Evolutionary conservation across 37 sponge, comb jelly and placozoan genomes (phyloP), one percentile per base, ranked within the genome.

Genomic region (Beroe forskalii): DNA sequence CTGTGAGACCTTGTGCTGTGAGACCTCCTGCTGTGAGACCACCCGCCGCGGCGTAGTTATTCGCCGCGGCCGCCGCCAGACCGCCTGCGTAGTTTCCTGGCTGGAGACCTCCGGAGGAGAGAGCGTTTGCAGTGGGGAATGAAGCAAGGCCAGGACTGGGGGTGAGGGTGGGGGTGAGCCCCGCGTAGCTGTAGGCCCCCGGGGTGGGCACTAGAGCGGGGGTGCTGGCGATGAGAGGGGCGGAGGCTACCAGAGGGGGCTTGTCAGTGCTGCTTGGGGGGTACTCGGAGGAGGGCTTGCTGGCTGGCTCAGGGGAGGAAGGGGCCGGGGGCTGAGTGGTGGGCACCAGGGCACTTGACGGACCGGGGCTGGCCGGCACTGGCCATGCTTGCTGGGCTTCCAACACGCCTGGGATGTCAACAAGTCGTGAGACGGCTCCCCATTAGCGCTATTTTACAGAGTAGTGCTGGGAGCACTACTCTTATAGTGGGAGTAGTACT

Each of bases 221-320:
- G n/a, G n/a, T n/a, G n/a, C n/a, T n/a, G n/a, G n/a, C n/a, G n/a
- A n/a, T n/a, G 8, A 32, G 39, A 8, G 75, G 75, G 9, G 30
- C 75, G 31, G 35, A 33, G 31, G 75, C 75, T 4, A 72, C 75
- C 39, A 72, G 40, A 6, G 75, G 75, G 4, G 75, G 75, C 20
- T 72, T 72, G 37, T 62, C 92, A 62, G 91, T 89, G 44, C 62
- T 67, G 62, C 41, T 72, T n/a, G n/a, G n/a, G 67, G 93, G 60
- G 41, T 67, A 63, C 28, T 91, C 62, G 0, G 93, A 92, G 67
- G 62, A 62, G 35, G 92, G 60, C 0, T 67, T 89, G 8, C 40
- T 90, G 91, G 43, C 92, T 91, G 89, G 93, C 91, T 24, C 91
- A 91, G 67, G 95, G 91, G 32, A 92, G 90, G 36, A 93, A 92